Conservation (phyloP, 2,888 invertebrate species). For the Harmothoe impar region DNA sequence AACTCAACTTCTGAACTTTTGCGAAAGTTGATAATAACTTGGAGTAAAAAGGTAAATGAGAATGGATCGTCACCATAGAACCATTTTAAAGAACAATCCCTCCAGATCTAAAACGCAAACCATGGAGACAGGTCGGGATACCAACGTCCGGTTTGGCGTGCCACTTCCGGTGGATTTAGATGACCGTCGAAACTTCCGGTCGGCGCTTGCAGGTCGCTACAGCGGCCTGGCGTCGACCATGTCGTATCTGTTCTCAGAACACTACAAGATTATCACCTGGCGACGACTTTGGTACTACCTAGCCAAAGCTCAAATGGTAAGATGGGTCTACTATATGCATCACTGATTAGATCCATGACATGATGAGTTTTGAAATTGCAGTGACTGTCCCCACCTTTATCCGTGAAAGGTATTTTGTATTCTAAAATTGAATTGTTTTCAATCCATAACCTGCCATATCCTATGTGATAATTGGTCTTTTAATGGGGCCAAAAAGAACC, state of each 20-base stretch:
- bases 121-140: neutral
- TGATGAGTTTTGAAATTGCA: no score
- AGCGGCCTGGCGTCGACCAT: slow-evolving; percentile 46
- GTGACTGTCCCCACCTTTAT: no score
- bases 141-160: neutral
- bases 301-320: slow-evolving; percentile 66
- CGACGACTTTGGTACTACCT: slow-evolving; percentile 65
- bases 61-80: no score
- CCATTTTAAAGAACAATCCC: neutral
- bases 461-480: neutral
- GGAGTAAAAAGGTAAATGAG: no score
- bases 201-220: slow-evolving; percentile 63
- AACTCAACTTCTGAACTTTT: no score
- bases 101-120: neutral
- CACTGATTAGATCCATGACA: no score
- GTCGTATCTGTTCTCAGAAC: slow-evolving; percentile 61
- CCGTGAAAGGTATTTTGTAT: no score
- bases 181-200: slow-evolving; percentile 49
- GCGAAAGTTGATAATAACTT: no score
- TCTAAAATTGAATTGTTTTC: no score
- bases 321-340: neutral
- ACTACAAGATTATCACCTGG: slow-evolving; percentile 64
- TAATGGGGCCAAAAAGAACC: no score
- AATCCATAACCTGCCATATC: no score
- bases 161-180: neutral